Base-by-base conservation (phyloP, 2,113 vertebrate genomes). In the Stictonetta naevosa region DNA sequence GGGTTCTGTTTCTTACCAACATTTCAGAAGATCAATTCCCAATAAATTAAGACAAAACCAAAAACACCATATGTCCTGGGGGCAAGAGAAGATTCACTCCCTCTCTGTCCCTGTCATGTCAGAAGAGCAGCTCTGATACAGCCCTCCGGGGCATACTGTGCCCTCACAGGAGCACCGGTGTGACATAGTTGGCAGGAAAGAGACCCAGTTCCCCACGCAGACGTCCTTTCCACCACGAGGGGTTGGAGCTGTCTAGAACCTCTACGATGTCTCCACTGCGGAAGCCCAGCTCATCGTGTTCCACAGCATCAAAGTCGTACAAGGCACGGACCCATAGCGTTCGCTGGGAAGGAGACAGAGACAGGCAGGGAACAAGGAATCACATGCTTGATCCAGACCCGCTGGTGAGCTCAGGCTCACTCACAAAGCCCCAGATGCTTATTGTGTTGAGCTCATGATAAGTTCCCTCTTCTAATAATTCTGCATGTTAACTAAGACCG, bases 161-260 rank as follows among this genome's bases (percentile, higher is more conserved):
- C 86, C 56, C 44, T 98, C 97, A 98, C 56, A 97, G 96, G 25
- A 25, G 95, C 78, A 98, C 74, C 2, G 98, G 96, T 11, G 84
- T 90, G 19, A 99, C 99, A 0, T 99, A 99, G 97, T 99, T 99
- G 71, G 99, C 96, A 8, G 99, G 99, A 95, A 99, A 99, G 84
- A 99, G 98, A 67, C 99, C 99, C 10, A 96, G 93, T 10, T 95
- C 97, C 36, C 98, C 98, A 62, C 97, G 97, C 86, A 99, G 98
- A 26, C 97, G 97, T 50, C 99, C 99, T 26, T 92, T 98, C 99
- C 99, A 99, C 99, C 99, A 99, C 2, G 98, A 98, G 0, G 97
- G 68, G 83, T 99, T 98, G 2, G 99, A 98, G 90, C 82, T 98
- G 88, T 99, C 99, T 89, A 99, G 72, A 52, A 99, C 98, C 48